Conservation (phyloP, 2,888 invertebrate species). For the Eueremaeus valkanovi region DNA sequence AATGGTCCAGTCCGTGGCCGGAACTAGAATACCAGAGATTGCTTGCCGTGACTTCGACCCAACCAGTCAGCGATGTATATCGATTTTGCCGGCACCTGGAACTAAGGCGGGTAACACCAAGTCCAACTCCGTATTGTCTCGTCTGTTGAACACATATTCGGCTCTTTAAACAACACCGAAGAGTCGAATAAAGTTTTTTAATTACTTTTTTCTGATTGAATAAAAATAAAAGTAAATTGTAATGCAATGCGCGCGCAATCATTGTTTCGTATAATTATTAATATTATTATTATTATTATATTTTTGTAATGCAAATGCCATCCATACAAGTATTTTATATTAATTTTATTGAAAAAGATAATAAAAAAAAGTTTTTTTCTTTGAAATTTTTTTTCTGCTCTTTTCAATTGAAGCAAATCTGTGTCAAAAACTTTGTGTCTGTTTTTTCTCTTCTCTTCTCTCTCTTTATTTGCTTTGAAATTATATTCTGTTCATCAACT, state of each 20-base stretch:
- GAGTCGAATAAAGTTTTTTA: neutral
- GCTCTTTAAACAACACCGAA: conserved; percentile 24
- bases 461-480: no score
- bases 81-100: conserved; percentile 41
- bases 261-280: neutral
- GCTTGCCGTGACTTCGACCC: conserved; percentile 43
- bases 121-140: conserved; percentile 40
- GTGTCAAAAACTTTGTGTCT: no score
- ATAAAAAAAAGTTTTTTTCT: no score
- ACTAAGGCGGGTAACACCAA: conserved; percentile 41
- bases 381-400: no score
- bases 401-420: no score
- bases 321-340: no score
- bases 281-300: neutral
- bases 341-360: no score
- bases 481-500: no score
- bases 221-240: neutral
- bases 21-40: conserved; percentile 40
- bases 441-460: no score
- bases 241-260: neutral
- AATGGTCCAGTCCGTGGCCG: conserved; percentile 39
- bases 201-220: neutral
- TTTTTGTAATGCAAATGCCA: neutral
- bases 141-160: conserved; percentile 42
- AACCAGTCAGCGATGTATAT: conserved; percentile 31